A percentile compares a stretch with the other conserved stretches of the same genome.
Conservation (phyloP, 2,888 invertebrate species). For the Xanthia togata region DNA sequence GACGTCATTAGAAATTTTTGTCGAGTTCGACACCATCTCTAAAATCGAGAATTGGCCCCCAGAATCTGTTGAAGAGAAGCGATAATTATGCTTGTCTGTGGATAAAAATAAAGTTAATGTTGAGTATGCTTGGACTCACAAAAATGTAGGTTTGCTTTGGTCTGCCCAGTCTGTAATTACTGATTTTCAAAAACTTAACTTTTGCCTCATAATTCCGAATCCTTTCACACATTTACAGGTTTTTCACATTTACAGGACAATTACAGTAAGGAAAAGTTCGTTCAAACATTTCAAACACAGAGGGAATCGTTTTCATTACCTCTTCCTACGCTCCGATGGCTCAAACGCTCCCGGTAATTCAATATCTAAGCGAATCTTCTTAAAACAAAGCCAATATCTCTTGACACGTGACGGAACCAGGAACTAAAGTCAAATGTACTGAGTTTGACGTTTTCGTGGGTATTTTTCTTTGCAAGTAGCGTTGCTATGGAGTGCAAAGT, state of each 20-base stretch:
- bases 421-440: neutral
- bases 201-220: neutral
- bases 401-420: slow-evolving; percentile 6
- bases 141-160: neutral
- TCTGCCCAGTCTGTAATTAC: neutral
- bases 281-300: slow-evolving; percentile 28
- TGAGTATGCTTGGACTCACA: neutral
- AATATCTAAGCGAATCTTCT: slow-evolving; percentile 37
- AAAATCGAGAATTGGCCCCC: too few species aligned
- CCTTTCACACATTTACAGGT: neutral
- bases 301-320: slow-evolving; percentile 54
- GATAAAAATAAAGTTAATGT: neutral
- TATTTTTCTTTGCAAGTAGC: neutral
- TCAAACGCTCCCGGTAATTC: slow-evolving; percentile 34
- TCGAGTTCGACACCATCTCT: too few species aligned
- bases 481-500: too few species aligned
- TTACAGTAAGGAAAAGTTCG: slow-evolving; percentile 25
- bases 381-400: slow-evolving; percentile 14
- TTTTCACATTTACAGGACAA: neutral
- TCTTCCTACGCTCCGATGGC: slow-evolving; percentile 31
- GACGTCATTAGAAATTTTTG: too few species aligned
- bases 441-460: neutral
- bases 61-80: neutral
- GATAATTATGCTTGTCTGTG: slow-evolving; percentile 1
- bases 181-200: too few species aligned